Evolutionary conservation across 2,797 vertebrate genomes (phyloP), one percentile per base, ranked within the genome.

Genomic region (Uromys caudimaculatus): DNA sequence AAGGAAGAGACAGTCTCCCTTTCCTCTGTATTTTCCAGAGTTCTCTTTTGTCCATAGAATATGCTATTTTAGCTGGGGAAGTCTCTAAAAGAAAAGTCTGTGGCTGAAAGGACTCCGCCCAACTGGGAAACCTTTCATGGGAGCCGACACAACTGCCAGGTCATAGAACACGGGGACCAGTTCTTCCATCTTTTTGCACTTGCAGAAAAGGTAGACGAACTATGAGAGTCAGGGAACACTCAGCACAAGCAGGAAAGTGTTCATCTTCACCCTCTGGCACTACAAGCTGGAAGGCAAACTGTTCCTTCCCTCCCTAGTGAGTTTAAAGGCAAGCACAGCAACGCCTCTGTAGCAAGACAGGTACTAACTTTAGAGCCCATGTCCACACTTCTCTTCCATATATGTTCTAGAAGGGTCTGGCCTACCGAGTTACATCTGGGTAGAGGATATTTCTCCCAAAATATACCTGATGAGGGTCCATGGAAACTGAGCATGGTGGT

Each of bases 21-120:
- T 87, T 41, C 82, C 79, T 89, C 89, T 81, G 84, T 60, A 79
- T 78, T 94, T 89, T 64, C 78, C 9, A 5, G 85, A 93, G 58
- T 35, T 50, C n/a, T 11, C 52, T 73, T 90, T 93, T 41, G 81
- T 81, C 89, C 44, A 47, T 8, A 91, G 58, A 54, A 81, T 21
- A 76, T 60, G 75, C 56, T 64, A 5, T 54, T 96, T 83, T 83
- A 52, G 76, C 69, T 83, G 81, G 52, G 58, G 84, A 41, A 16
- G 24, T 60, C 81, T 76, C 83, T 87, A 69, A 86, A 95, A 73
- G 82, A 81, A 88, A 95, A 91, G 29, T n/a, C 90, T 91, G 79
- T 75, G 8, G 71, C 86, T 67, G 47, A 89, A 54, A 62, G 67
- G 83, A 77, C 81, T 12, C 60, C 84, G 58, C 87, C 32, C 50